phyloP scores from a whole-genome alignment of 2,888 invertebrate genomes.

The Leptinotarsa haldemani region DNA sequence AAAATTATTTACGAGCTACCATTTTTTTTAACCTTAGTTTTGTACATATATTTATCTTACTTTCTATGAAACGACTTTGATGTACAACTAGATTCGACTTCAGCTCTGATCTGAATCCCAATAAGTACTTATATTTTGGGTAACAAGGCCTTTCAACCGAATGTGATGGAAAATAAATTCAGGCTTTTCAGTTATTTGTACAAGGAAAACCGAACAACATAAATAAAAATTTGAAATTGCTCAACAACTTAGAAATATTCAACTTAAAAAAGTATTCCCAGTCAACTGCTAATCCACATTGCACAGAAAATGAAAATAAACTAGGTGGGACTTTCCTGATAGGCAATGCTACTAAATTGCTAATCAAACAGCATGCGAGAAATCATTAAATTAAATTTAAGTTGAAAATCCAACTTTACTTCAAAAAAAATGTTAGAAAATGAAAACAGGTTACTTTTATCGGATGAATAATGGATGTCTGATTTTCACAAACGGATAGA shows the following conservation, averaged over 20 bases:
- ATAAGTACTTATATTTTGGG: conserved; percentile 4
- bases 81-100: conserved; percentile 23
- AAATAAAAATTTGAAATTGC: conserved; percentile 16
- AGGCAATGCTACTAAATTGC: too few species aligned
- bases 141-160: background rate
- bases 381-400: too few species aligned
- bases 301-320: conserved; percentile 17
- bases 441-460: too few species aligned
- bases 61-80: conserved; percentile 55
- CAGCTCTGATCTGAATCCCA: conserved; percentile 1
- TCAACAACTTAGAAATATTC: conserved; percentile 30
- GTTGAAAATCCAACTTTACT: too few species aligned
- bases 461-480: too few species aligned
- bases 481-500: too few species aligned
- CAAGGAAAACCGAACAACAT: background rate
- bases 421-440: too few species aligned
- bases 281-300: conserved; percentile 35
- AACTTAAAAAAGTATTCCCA: conserved; percentile 29
- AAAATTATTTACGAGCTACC: conserved; percentile 36
- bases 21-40: conserved; percentile 46
- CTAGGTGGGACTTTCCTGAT: background rate
- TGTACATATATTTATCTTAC: conserved; percentile 56
- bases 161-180: background rate
- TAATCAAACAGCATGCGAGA: too few species aligned
- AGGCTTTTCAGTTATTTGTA: conserved; percentile 12